Base-by-base conservation (phyloP, 1,140 invertebrate genomes). In the Brachionus asplanchnoidis region DNA sequence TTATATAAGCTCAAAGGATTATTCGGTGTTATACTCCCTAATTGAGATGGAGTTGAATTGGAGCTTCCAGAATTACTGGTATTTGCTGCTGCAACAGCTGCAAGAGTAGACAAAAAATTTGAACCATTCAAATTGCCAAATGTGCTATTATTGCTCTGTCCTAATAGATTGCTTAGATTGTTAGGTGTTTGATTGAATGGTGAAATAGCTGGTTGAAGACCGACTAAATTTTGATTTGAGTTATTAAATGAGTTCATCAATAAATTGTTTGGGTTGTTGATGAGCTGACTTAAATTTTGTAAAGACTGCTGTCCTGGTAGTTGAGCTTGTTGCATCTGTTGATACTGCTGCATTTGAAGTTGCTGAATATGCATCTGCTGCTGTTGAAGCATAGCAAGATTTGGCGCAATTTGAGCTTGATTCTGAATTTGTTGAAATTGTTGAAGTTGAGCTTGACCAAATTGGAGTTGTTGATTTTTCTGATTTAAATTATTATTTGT, bases 291-390 rank as follows among this genome's bases (percentile, higher is more conserved):
- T 1, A 77, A 77, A 50, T 77, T 77, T 82, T 82, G 79, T 20
- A 42, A 46, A 14, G 53, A 26, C n/a, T 82, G 79, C 26, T 82
- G 79, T 5, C 11, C n/a, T 44, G 32, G 79, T 80, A 23, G 20
- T 20, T 79, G 77, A 44, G 44, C 36, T 50, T 23, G 20, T 23
- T 80, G 78, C 28, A 56, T 26, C 7, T 17, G 14, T 56, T 80
- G 78, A n/a, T 32, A 20, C 20, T 80, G 78, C 42, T 80, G 78
- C n/a, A 60, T 14, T 32, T 80, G 78, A 20, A 80, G 6, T 60
- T 80, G 79, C 7, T 60, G 53, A 36, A 65, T 17, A 6, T 56
- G 56, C 6, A 53, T 17, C 44, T 75, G 70, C 36, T 75, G 70
- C 3, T 56, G 78, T 56, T 80, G 79, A 44, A 68, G 11, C n/a